These are phyloP conservation scores for Branchipolynoe longqiensis DNA, from an alignment of 2,888 invertebrate species.

Conservation along the genomic window DNA sequence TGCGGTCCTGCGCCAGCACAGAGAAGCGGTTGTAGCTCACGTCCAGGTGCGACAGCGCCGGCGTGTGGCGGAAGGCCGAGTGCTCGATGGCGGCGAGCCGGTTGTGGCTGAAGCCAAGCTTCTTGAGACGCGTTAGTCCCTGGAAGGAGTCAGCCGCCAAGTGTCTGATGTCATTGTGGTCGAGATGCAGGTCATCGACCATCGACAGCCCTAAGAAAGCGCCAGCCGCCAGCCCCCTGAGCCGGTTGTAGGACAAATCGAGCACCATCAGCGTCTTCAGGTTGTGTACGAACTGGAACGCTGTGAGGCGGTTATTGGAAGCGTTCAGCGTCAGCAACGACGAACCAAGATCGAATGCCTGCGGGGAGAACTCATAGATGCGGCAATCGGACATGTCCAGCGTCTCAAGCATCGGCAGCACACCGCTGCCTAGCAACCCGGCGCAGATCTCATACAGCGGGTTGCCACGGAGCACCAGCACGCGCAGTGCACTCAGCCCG, in stretches of 20 bases:
- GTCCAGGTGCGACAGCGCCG: background rate
- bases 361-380: conserved; percentile 41
- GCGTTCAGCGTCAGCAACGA: background rate
- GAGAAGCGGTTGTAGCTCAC: background rate
- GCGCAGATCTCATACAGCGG: conserved; percentile 7
- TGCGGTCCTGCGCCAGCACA: background rate
- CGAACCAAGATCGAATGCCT: conserved; percentile 21
- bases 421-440: background rate
- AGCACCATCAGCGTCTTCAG: conserved; percentile 12
- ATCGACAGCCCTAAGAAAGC: conserved; percentile 11
- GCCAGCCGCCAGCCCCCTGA: background rate
- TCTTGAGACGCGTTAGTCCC: conserved; percentile 30
- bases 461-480: conserved; percentile 1
- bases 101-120: conserved; percentile 12
- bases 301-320: conserved; percentile 31
- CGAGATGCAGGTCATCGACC: background rate
- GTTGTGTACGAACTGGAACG: background rate
- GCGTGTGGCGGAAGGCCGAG: conserved; percentile 23
- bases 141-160: background rate
- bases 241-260: conserved; percentile 23
- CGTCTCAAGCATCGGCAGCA: conserved; percentile 23
- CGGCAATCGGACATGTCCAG: conserved; percentile 20
- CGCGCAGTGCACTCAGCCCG: background rate
- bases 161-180: conserved; percentile 8
- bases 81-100: background rate